A percentile compares a stretch with the other conserved stretches of the same genome.
These are phyloP conservation scores for Drosophila atroscutellata DNA, from an alignment of 2,888 invertebrate genomes.

Conservation along the genomic window DNA sequence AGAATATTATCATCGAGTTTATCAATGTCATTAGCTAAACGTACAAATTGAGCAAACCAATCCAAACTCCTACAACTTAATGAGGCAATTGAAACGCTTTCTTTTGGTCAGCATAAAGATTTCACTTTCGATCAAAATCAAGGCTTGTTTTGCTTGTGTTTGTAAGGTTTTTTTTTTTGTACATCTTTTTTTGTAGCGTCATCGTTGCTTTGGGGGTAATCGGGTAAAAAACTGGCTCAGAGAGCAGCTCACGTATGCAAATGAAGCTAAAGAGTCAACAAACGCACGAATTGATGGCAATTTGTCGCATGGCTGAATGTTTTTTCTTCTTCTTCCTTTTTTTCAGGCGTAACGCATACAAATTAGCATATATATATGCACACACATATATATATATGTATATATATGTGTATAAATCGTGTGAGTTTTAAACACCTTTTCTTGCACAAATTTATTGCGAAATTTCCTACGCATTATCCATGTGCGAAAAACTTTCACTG, in stretches of 20 bases:
- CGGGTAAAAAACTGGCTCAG: slow-evolving; percentile 61
- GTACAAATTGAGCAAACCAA: slow-evolving; percentile 62
- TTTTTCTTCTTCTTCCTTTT: slow-evolving; percentile 6
- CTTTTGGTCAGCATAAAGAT: slow-evolving; percentile 48
- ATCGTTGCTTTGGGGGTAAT: slow-evolving; percentile 38
- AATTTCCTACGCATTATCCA: slow-evolving; percentile 55
- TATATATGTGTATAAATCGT: slow-evolving; percentile 30
- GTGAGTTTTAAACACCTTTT: slow-evolving; percentile 64
- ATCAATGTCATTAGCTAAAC: slow-evolving; percentile 49
- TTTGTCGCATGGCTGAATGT: slow-evolving; percentile 62
- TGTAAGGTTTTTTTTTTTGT: not conserved
- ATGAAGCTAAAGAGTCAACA: slow-evolving; percentile 67
- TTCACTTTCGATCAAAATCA: slow-evolving; percentile 66
- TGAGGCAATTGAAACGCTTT: slow-evolving; percentile 60
- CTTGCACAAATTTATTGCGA: slow-evolving; percentile 53
- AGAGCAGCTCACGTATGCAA: slow-evolving; percentile 60
- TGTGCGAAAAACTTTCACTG: slow-evolving; percentile 69
- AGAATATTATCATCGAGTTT: slow-evolving; percentile 57
- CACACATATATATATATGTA: not conserved
- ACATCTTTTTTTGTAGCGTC: slow-evolving; percentile 30
- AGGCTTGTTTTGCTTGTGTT: slow-evolving; percentile 27
- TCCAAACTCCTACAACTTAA: slow-evolving; percentile 72
- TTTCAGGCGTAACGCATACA: slow-evolving; percentile 48
- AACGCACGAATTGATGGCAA: slow-evolving; percentile 67
- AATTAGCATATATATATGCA: slow-evolving; percentile 57